These are phyloP conservation scores for Drosophila novamexicana DNA, from an alignment of 1,140 invertebrate species.

Conservation along the genomic window DNA sequence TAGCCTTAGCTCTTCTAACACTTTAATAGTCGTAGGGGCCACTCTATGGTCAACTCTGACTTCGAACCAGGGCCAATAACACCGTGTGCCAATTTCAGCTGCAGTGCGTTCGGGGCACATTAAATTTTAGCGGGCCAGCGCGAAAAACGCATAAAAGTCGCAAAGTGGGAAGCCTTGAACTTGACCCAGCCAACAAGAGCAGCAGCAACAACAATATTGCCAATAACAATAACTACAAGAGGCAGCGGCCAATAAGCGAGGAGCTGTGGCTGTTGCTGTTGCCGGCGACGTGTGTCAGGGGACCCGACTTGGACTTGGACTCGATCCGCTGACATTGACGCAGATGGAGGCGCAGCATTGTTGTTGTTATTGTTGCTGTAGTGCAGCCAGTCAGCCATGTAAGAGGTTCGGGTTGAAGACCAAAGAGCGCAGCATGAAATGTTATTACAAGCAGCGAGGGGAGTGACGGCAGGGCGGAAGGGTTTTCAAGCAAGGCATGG, in stretches of 20 bases:
- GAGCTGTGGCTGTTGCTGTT: constrained; percentile 34
- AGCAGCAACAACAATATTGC: constrained; percentile 31
- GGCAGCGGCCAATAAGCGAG: constrained; percentile 50
- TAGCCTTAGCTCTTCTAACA: constrained; percentile 16
- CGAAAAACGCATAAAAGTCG: constrained; percentile 72
- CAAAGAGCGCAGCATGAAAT: constrained; percentile 74
- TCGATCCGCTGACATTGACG: constrained; percentile 78
- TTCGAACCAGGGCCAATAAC: constrained; percentile 5
- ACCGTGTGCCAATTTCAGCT: constrained; percentile 38
- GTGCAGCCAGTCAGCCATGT: constrained; percentile 63
- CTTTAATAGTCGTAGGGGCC: background rate
- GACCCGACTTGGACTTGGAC: constrained; percentile 58
- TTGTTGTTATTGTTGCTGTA: constrained; percentile 36
- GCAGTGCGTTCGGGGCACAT: constrained; percentile 39
- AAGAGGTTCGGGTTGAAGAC: constrained; percentile 73
- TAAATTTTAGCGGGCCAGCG: constrained; percentile 34
- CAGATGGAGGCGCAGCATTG: constrained; percentile 45
- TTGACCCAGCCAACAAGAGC: constrained; percentile 64
- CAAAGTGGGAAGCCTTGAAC: constrained; percentile 79
- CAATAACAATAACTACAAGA: constrained; percentile 31
- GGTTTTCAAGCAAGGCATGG: no score
- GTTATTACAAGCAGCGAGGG: constrained; percentile 70
- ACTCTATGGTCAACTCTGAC: background rate
- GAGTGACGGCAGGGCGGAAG: background rate
- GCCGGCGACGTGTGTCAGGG: constrained; percentile 52